phyloP scores from a whole-genome alignment of 2,797 vertebrate species.

The Gymnopithys bicolor region DNA sequence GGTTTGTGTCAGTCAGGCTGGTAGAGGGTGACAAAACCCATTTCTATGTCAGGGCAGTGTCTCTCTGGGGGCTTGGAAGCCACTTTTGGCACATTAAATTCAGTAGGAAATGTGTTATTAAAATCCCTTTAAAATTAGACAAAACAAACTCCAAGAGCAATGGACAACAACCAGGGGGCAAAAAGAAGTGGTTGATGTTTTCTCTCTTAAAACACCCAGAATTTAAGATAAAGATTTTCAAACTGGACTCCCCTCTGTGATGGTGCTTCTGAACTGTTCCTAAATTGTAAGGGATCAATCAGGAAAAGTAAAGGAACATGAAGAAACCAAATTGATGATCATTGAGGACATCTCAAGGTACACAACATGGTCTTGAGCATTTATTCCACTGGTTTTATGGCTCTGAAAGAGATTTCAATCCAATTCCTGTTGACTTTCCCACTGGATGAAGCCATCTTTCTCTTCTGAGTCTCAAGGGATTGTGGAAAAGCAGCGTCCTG shows the following conservation, averaged over 20 bases:
- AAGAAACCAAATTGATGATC: not conserved
- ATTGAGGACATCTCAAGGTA: conserved; percentile 37
- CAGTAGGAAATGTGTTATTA: not conserved
- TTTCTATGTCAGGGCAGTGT: not conserved
- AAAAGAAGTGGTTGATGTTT: not conserved
- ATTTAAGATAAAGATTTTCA: not conserved
- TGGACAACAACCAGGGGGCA: not conserved
- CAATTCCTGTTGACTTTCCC: not conserved
- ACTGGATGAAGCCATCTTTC: not conserved
- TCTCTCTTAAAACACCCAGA: not conserved
- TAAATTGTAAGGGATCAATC: not conserved
- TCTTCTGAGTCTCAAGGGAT: fast-evolving
- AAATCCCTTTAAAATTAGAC: not conserved
- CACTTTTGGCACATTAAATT: not conserved
- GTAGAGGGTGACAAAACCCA: not conserved
- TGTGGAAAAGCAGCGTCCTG: not conserved
- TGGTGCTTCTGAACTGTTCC: not conserved
- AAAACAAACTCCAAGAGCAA: not conserved
- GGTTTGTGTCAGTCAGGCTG: not conserved
- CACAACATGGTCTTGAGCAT: not conserved
- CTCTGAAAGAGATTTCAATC: conserved; percentile 21
- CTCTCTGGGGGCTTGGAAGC: not conserved
- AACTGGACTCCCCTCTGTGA: fast-evolving
- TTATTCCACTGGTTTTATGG: not conserved
- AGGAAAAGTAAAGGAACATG: not conserved